Evolutionary conservation across 2,888 invertebrate species (phyloP).

Genomic region (Patella ulyssiponensis): DNA sequence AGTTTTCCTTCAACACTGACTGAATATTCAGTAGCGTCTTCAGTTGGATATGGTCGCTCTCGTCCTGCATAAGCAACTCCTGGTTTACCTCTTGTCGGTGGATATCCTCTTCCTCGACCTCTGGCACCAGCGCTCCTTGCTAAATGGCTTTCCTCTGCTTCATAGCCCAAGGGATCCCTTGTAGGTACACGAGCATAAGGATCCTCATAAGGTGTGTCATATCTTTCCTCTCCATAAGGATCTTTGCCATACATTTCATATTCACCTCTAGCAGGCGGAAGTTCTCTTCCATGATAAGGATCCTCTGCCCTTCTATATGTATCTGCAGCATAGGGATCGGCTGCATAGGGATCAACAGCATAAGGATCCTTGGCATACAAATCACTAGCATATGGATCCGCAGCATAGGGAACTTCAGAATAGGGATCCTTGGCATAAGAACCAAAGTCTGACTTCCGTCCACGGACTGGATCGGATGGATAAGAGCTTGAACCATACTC

Average conservation of each 20-base stretch:
- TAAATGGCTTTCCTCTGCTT: too few species aligned
- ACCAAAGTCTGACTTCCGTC: neutral
- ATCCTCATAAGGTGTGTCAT: neutral
- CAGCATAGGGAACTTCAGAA: neutral
- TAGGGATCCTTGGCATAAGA: constrained; percentile 1
- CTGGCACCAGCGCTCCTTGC: neutral
- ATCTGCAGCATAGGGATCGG: neutral
- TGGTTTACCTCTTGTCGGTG: neutral
- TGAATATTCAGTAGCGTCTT: neutral
- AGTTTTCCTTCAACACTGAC: neutral
- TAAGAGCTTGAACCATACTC: neutral
- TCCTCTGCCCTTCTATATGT: neutral
- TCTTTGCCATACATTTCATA: neutral
- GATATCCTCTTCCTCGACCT: neutral
- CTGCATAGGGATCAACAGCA: neutral
- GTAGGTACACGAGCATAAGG: neutral
- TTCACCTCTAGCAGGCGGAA: too few species aligned
- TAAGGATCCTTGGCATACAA: neutral
- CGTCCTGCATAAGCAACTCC: neutral
- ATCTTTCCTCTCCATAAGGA: neutral
- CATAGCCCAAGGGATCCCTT: too few species aligned
- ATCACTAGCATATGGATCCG: neutral
- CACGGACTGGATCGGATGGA: neutral
- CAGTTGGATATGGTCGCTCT: neutral
- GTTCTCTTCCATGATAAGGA: neutral